Percentiles rank a stretch among this genome's conserved stretches.
These are phyloP conservation scores for Episyrphus balteatus DNA, from an alignment of 1,140 invertebrate species.

Conservation along the genomic window DNA sequence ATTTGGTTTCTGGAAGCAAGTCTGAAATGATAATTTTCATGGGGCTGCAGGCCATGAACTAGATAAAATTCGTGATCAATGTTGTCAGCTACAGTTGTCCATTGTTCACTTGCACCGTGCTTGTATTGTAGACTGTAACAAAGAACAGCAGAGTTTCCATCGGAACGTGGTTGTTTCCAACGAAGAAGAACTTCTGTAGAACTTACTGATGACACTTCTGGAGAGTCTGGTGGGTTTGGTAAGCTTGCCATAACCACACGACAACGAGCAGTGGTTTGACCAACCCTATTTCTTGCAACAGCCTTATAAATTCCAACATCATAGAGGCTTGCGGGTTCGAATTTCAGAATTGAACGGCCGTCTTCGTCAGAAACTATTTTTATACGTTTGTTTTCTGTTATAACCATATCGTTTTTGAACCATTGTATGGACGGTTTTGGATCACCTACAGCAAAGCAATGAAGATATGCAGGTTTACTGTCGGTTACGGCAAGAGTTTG, in stretches of 20 bases:
- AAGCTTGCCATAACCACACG: constrained; percentile 60
- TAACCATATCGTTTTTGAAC: constrained; percentile 86
- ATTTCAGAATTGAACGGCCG: constrained; percentile 64
- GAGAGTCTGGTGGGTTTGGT: constrained; percentile 77
- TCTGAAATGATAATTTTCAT: constrained; percentile 78
- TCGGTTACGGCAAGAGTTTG: constrained; percentile 66
- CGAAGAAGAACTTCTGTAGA: constrained; percentile 76
- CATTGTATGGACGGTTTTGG: constrained; percentile 87
- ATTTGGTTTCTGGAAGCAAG: constrained; percentile 81
- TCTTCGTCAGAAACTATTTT: constrained; percentile 63
- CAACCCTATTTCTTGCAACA: constrained; percentile 77
- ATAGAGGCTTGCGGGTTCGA: constrained; percentile 62
- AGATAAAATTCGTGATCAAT: constrained; percentile 92
- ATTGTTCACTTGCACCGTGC: constrained; percentile 61
- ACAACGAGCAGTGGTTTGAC: constrained; percentile 61
- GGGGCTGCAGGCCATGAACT: constrained; percentile 61
- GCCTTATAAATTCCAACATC: constrained; percentile 92
- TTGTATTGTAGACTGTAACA: constrained; percentile 80
- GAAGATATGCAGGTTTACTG: constrained; percentile 63
- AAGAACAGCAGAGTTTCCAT: constrained; percentile 70
- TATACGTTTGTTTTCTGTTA: constrained; percentile 66
- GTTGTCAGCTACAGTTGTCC: constrained; percentile 76
- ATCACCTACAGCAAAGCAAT: constrained; percentile 78
- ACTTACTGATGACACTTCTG: constrained; percentile 68
- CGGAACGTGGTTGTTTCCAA: constrained; percentile 78